Evolutionary conservation across 2,113 vertebrate species (phyloP), one percentile per base, ranked within the genome.

Genomic region (Amia ocellicauda): DNA sequence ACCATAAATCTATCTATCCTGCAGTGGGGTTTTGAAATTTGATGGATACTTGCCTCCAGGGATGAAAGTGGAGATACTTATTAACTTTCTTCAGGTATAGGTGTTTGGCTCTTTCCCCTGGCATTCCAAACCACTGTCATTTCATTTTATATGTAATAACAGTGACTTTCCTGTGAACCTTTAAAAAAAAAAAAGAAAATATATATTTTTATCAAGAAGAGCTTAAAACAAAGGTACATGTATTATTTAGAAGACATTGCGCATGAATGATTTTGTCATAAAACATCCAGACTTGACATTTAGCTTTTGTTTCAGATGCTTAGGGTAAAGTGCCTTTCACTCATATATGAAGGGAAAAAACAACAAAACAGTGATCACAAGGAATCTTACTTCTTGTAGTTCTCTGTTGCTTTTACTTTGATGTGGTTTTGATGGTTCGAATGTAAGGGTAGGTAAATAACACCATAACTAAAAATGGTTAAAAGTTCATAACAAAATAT

Each of bases 171-270:
- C 53, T 51, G 19, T 72, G 67, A 78, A 63, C 69, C 62, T 9
- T 60, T 41, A 40, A 64, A 70, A n/a, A 28, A 57, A 28, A 54
- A 20, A 60, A 17, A 52, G 45, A 28, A 7, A 20, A 59, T 19
- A 31, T 23, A 24, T 40, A 26, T 73, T 78, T 65, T 64, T 70
- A 63, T 66, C 65, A 66, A 62, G 58, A 68, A 41, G 51, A 63
- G 72, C 65, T 73, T 64, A 66, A 69, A 78, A 71, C 29, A 40
- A 71, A 63, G 71, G n/a, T 50, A 63, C 61, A 80, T 83, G 63
- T 75, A 84, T 82, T 82, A 83, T 87, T 85, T 74, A 87, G 45
- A 29, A 58, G 74, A 62, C 70, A 72, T 77, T 77, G 68, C 58
- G 22, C 78, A 64, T 74, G 67, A 76, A 69, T 78, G 73, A 19